Evolutionary conservation across 1,140 invertebrate species (phyloP).

Genomic region (Solen grandis): DNA sequence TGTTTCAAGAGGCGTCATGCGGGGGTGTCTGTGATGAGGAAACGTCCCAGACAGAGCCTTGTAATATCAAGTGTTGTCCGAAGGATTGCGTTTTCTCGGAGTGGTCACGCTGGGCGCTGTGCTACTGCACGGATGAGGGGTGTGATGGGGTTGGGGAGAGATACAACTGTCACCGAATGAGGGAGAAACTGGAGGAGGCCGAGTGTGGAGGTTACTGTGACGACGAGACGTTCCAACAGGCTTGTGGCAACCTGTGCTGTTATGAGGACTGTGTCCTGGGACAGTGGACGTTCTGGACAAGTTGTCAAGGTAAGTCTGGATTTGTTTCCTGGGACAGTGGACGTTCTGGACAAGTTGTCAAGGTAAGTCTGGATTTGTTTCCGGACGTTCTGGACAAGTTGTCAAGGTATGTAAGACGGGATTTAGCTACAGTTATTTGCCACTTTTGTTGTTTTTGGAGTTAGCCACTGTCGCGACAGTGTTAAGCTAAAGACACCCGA

Average conservation of each 20-base stretch:
- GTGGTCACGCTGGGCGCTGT: constrained; percentile 55
- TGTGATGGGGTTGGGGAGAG: constrained; percentile 37
- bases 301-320: constrained; percentile 39
- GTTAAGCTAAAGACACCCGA: too few relatives aligned
- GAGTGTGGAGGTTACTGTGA: constrained; percentile 64
- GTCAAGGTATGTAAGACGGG: too few relatives aligned
- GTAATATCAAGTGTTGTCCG: constrained; percentile 60
- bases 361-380: constrained; percentile 11
- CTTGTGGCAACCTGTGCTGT: constrained; percentile 60
- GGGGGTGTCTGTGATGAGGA: constrained; percentile 42
- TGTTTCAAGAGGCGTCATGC: constrained; percentile 45
- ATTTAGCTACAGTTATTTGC: too few relatives aligned
- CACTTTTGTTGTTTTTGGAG: too few relatives aligned
- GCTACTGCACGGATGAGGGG: constrained; percentile 22
- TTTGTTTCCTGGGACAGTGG: constrained; percentile 59
- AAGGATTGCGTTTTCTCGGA: constrained; percentile 52
- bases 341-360: constrained; percentile 54
- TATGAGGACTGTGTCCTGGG: constrained; percentile 60
- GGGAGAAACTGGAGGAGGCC: constrained; percentile 23
- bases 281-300: constrained; percentile 55
- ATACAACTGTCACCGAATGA: constrained; percentile 46
- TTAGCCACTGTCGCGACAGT: too few relatives aligned
- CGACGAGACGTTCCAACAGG: constrained; percentile 16
- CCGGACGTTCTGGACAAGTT: too few relatives aligned
- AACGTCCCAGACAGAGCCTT: constrained; percentile 46